Evolutionary conservation across 2,113 vertebrate genomes (phyloP).

Genomic region (Dicentrarchus labrax): DNA sequence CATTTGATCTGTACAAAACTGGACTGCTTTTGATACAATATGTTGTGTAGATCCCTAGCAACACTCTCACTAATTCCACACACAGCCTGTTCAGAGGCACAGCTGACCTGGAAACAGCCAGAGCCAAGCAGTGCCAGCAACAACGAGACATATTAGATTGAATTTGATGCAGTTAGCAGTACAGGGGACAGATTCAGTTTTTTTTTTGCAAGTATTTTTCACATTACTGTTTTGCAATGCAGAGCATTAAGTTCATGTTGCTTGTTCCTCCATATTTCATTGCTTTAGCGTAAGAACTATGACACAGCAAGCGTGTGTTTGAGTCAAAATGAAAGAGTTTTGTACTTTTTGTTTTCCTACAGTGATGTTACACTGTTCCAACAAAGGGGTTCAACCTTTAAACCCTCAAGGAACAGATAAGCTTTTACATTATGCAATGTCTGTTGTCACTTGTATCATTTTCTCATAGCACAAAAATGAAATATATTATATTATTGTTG

Average conservation of each 20-base stretch:
- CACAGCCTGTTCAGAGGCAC: neutral
- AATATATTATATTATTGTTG: neutral
- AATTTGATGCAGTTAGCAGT: neutral
- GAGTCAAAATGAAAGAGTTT: neutral
- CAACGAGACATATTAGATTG: neutral
- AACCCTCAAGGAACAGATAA: neutral
- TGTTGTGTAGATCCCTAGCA: neutral
- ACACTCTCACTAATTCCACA: neutral
- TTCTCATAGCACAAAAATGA: neutral
- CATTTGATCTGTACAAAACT: neutral
- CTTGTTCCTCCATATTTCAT: neutral
- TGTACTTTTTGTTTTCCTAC: neutral
- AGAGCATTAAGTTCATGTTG: neutral
- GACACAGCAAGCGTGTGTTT: neutral
- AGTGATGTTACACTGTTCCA: neutral
- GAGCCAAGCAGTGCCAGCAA: neutral
- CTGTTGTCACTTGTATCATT: neutral
- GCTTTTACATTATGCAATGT: neutral
- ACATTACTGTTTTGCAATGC: neutral
- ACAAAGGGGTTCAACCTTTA: neutral
- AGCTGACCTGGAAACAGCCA: slow-evolving; percentile 12
- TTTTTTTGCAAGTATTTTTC: neutral
- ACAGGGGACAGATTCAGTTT: neutral
- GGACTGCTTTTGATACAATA: neutral
- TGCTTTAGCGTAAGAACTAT: neutral